Conservation (phyloP, 2,888 invertebrate species). For the Pseudococcus viburni region DNA sequence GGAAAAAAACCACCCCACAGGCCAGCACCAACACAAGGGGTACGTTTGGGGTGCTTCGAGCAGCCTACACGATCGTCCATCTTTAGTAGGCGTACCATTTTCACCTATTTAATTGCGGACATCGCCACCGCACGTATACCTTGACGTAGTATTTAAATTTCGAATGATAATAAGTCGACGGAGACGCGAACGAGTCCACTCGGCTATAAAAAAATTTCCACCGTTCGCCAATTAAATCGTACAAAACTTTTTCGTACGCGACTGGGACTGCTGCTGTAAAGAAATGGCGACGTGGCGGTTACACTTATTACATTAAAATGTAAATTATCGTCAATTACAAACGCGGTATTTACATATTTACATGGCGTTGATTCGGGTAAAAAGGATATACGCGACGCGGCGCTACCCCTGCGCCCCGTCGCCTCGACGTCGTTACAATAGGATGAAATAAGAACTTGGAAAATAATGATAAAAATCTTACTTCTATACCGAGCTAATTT, state of each 20-base stretch:
- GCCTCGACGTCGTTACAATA: neutral
- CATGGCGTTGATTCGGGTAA: constrained; percentile 63
- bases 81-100: constrained; percentile 7
- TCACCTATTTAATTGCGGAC: constrained; percentile 2
- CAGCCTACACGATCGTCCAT: neutral
- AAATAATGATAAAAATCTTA: constrained; percentile 64
- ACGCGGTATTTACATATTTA: constrained; percentile 64
- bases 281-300: constrained; percentile 32
- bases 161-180: neutral
- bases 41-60: no score
- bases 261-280: neutral
- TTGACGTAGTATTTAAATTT: neutral
- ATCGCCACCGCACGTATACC: neutral
- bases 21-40: no score
- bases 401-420: neutral
- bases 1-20: no score
- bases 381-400: constrained; percentile 16
- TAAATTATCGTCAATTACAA: constrained; percentile 65
- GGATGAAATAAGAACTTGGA: constrained; percentile 57
- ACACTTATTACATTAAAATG: constrained; percentile 60
- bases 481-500: constrained; percentile 61
- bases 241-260: constrained; percentile 25
- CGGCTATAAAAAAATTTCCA: constrained; percentile 26
- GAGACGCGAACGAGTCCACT: constrained; percentile 5
- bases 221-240: constrained; percentile 47